phyloP scores from a whole-genome alignment of 2,113 vertebrate species.

The Eulemur macaco region DNA sequence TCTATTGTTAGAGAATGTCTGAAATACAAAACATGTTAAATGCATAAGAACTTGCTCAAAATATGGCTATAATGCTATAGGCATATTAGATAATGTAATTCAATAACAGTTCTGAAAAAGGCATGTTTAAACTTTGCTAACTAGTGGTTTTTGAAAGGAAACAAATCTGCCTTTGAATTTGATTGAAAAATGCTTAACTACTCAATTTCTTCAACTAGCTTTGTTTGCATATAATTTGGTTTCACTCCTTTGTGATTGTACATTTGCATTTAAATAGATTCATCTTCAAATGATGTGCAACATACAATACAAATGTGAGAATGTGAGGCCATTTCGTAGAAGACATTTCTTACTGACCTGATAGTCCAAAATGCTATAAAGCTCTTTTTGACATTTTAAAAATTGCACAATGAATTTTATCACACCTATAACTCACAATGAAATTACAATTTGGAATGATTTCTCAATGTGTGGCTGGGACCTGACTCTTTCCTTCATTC shows the following conservation, averaged over 20 bases:
- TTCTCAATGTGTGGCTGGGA: constrained; percentile 50
- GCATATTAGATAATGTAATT: constrained; percentile 13
- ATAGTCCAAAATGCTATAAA: constrained; percentile 48
- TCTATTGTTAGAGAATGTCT: neutral
- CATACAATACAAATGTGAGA: constrained; percentile 46
- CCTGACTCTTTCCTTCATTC: neutral
- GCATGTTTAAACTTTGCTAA: constrained; percentile 43
- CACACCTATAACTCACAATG: constrained; percentile 52
- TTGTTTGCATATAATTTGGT: constrained; percentile 66
- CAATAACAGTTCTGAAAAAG: constrained; percentile 50
- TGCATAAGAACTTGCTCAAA: neutral
- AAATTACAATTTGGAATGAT: constrained; percentile 60
- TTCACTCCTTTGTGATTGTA: constrained; percentile 49
- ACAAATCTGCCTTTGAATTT: constrained; percentile 57
- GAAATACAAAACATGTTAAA: neutral
- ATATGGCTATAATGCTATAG: neutral
- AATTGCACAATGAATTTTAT: constrained; percentile 53
- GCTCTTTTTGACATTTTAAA: constrained; percentile 48
- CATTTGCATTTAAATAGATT: constrained; percentile 79
- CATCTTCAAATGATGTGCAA: constrained; percentile 56
- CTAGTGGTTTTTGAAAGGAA: constrained; percentile 51
- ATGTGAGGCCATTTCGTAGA: neutral
- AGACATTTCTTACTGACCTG: constrained; percentile 60
- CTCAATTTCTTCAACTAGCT: constrained; percentile 59
- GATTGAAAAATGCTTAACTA: constrained; percentile 65